phyloP scores from a whole-genome alignment of 2,888 invertebrate species.

The Philereme vetulata region DNA sequence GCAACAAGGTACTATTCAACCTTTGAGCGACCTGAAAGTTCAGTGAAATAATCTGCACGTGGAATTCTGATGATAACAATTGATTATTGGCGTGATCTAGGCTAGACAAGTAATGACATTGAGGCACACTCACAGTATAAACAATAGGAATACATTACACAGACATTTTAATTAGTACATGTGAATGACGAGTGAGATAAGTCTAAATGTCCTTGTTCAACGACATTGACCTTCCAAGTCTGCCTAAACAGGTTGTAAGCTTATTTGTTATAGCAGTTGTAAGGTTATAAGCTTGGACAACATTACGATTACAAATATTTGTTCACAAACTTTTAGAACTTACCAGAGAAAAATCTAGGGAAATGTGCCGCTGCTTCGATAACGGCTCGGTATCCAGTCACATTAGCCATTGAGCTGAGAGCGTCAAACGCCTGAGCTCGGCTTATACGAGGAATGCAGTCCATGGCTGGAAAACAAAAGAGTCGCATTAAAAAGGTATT shows the following conservation, averaged over 20 bases:
- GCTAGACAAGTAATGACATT: constrained; percentile 4
- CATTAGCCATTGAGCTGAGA: constrained; percentile 95
- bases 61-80: constrained; percentile 15
- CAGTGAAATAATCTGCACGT: constrained; percentile 13
- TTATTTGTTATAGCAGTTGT: too few relatives aligned
- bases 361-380: constrained; percentile 95
- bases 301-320: neutral
- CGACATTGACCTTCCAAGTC: constrained; percentile 16
- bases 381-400: constrained; percentile 94
- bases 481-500: neutral
- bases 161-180: neutral
- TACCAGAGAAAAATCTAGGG: constrained; percentile 95
- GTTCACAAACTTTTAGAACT: constrained; percentile 16
- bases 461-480: constrained; percentile 87
- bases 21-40: neutral
- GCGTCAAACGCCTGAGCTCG: constrained; percentile 96
- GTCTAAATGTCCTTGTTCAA: constrained; percentile 11
- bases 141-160: neutral
- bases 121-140: constrained; percentile 4
- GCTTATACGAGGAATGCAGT: constrained; percentile 93
- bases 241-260: constrained; percentile 11
- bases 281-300: too few relatives aligned
- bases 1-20: too few relatives aligned
- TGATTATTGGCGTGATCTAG: constrained; percentile 18
- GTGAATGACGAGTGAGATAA: constrained; percentile 5